Conservation (phyloP, 2,113 vertebrate genomes). For the Paralichthys olivaceus region DNA sequence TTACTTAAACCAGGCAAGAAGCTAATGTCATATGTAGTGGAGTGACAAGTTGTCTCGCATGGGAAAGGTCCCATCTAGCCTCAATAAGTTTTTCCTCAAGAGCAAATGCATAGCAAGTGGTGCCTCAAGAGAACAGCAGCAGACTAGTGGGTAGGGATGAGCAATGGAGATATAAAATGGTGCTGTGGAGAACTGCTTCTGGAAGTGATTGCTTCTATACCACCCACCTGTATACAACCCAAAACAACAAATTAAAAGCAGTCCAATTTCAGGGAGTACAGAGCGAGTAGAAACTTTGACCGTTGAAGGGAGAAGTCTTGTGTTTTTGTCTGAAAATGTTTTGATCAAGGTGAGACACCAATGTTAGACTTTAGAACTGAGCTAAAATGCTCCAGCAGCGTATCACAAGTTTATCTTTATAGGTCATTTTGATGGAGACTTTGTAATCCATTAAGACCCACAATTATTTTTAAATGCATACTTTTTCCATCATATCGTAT, state of each 20-base stretch:
- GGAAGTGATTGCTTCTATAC: conserved; percentile 12
- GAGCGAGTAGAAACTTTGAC: conserved; percentile 31
- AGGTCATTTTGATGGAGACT: not conserved
- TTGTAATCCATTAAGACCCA: not conserved
- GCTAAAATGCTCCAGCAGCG: conserved; percentile 4
- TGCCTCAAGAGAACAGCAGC: conserved; percentile 31
- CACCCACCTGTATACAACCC: conserved; percentile 2
- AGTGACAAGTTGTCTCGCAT: conserved; percentile 54
- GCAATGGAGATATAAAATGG: conserved; percentile 13
- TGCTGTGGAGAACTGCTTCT: conserved; percentile 11
- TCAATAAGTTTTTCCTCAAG: conserved; percentile 19
- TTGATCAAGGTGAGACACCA: conserved; percentile 6
- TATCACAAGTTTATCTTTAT: conserved; percentile 8
- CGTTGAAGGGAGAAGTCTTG: conserved; percentile 32
- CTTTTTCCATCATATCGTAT: conserved; percentile 22
- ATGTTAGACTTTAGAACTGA: not conserved
- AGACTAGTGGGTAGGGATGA: conserved; percentile 17
- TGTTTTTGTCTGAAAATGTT: not conserved
- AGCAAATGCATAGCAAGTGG: conserved; percentile 61
- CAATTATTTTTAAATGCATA: conserved; percentile 14
- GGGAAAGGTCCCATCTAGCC: conserved; percentile 44
- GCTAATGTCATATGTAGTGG: conserved; percentile 62
- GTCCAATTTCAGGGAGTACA: not conserved
- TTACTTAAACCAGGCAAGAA: conserved; percentile 67
- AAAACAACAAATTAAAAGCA: conserved; percentile 12